Evolutionary conservation across 2,888 invertebrate species (phyloP).

Genomic region (Idaea aversata): DNA sequence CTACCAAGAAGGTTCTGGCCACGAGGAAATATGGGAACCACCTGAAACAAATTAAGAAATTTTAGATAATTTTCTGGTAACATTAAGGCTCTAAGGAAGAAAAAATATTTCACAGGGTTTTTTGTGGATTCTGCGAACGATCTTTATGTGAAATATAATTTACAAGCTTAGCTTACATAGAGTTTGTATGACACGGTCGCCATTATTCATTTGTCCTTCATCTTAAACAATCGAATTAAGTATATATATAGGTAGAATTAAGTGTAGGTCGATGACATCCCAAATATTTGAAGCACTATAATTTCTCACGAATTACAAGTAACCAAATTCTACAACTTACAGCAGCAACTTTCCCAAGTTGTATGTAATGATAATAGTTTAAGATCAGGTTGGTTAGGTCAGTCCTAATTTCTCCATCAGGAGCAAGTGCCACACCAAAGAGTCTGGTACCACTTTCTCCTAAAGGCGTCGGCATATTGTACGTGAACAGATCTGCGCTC

Average conservation of each 20-base stretch:
- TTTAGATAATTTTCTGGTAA: no score
- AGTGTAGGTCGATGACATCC: neutral
- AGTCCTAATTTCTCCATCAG: constrained; percentile 51
- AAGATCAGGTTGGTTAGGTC: constrained; percentile 53
- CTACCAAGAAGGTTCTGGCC: constrained; percentile 37
- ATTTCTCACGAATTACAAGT: neutral
- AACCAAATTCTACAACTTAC: constrained; percentile 39
- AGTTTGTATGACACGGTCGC: no score
- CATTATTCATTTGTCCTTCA: no score
- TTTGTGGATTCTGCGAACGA: no score
- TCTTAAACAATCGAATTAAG: no score
- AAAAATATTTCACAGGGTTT: no score
- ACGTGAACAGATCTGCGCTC: constrained; percentile 91
- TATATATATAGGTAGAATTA: no score
- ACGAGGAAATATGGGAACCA: constrained; percentile 54
- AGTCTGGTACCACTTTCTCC: constrained; percentile 72
- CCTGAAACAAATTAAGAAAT: constrained; percentile 37
- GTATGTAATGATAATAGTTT: constrained; percentile 61
- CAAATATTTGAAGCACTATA: neutral
- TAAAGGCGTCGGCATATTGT: constrained; percentile 83
- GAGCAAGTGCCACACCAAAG: constrained; percentile 52
- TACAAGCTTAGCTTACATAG: no score
- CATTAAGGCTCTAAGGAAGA: no score
- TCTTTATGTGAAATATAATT: no score
- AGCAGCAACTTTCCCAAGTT: constrained; percentile 64